Evolutionary conservation across 2,888 invertebrate species (phyloP), one percentile per base, ranked within the genome.

Genomic region (Diplazon laetatorius): DNA sequence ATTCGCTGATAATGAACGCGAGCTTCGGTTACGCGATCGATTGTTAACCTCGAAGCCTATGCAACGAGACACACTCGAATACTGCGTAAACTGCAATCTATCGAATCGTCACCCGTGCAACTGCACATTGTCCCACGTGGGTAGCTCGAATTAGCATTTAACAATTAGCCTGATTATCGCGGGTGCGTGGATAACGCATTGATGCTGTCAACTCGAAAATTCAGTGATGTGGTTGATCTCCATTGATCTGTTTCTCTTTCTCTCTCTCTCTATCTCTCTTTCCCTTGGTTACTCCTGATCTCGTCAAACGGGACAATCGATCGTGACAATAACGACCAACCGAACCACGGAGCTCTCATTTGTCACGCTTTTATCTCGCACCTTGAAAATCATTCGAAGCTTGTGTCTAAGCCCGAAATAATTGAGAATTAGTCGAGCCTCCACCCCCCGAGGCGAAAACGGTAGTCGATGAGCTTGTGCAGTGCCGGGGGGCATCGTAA

Each of bases 401-500:
- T 71, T 62, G 55, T 55, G 62, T 48, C 39, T 30, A 16, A n/a
- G 48, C 22, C 25, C 39, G 59, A 50, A 68, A 57, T 72, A 77
- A 77, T 77, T 71, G 62, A 46, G 52, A 71, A 71, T 66, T 60
- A 65, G 71, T 71, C 60, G 71, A 70, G 48, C 37, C 39, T 9
- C 50, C 6, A 39, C 37, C 39, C 9, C 50, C 6, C 48, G 50
- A 35, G 42, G 12, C 39, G 20, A 44, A 35, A 71, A 52, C 42
- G 44, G 22, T 12, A 62, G 30, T 20, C 60, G 44, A 42, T 42
- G 62, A 62, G 69, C 35, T 62, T 60, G 66, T 22, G 10, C 35
- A 30, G 14, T n/a, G 37, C 35, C 37, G 39, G 59, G 57, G 46
- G 50, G 50, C 37, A 50, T 44, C 52, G 55, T 76, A 62, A 59